A percentile compares a stretch with the other conserved stretches of the same genome.
phyloP scores from a whole-genome alignment of 2,797 vertebrate species.

The Eulemur coronatus region DNA sequence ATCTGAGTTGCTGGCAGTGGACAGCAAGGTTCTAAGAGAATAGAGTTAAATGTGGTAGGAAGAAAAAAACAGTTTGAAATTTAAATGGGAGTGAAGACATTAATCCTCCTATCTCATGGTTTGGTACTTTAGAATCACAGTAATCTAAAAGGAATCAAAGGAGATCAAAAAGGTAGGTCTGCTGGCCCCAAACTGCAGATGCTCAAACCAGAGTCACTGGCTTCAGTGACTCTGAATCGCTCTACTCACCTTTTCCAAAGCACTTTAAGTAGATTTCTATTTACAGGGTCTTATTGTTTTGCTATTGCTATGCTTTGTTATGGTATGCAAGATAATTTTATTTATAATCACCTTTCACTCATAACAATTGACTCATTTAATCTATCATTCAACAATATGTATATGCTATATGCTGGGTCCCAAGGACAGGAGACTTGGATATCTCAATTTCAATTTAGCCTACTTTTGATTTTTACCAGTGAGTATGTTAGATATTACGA shows the following conservation, averaged over 20 bases:
- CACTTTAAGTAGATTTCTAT: neutral
- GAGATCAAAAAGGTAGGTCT: neutral
- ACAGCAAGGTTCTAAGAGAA: neutral
- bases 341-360: neutral
- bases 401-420: neutral
- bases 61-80: neutral
- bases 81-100: neutral
- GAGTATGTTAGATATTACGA: neutral
- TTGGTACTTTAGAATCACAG: neutral
- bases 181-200: accelerated
- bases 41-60: neutral
- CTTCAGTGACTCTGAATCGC: neutral
- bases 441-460: neutral
- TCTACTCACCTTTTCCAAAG: neutral
- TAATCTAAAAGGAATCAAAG: neutral
- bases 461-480: neutral
- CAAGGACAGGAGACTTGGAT: neutral
- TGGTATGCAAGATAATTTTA: neutral
- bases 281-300: neutral
- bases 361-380: neutral
- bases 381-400: neutral
- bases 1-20: neutral
- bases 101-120: slow-evolving; percentile 16
- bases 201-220: neutral
- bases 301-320: neutral